These are phyloP conservation scores for Bombyx huttoni DNA, from an alignment of 2,888 invertebrate species.

Conservation along the genomic window DNA sequence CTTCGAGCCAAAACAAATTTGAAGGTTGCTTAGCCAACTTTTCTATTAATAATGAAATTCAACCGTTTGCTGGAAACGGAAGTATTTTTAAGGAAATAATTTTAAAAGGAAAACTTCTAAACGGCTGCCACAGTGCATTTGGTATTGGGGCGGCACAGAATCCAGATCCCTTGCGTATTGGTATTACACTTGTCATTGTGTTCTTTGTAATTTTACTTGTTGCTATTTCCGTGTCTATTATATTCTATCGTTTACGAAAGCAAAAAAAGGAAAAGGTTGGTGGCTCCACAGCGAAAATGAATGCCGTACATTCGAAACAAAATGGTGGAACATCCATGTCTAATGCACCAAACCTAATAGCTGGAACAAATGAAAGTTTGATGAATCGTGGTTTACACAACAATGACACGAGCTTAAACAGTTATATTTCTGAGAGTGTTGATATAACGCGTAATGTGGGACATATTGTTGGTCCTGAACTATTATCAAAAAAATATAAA, in stretches of 20 bases:
- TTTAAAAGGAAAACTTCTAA: slow-evolving; percentile 79
- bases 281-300: slow-evolving; percentile 73
- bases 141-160: slow-evolving; percentile 84
- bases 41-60: slow-evolving; percentile 88
- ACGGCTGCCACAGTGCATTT: slow-evolving; percentile 82
- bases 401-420: slow-evolving; percentile 79
- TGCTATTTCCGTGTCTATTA: slow-evolving; percentile 90
- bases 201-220: slow-evolving; percentile 93
- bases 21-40: slow-evolving; percentile 93
- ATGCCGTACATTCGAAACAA: slow-evolving; percentile 84
- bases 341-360: slow-evolving; percentile 77
- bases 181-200: slow-evolving; percentile 92
- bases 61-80: slow-evolving; percentile 91
- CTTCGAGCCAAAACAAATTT: slow-evolving; percentile 75
- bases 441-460: slow-evolving; percentile 83
- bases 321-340: slow-evolving; percentile 80
- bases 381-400: slow-evolving; percentile 78
- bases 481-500: slow-evolving; percentile 90
- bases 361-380: slow-evolving; percentile 78
- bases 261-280: slow-evolving; percentile 90
- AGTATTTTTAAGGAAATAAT: slow-evolving; percentile 81
- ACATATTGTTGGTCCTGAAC: slow-evolving; percentile 87
- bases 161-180: slow-evolving; percentile 91
- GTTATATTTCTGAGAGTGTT: slow-evolving; percentile 80
- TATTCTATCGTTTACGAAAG: slow-evolving; percentile 90